phyloP scores from a whole-genome alignment of 2,888 invertebrate genomes.

The Lottia scabra region DNA sequence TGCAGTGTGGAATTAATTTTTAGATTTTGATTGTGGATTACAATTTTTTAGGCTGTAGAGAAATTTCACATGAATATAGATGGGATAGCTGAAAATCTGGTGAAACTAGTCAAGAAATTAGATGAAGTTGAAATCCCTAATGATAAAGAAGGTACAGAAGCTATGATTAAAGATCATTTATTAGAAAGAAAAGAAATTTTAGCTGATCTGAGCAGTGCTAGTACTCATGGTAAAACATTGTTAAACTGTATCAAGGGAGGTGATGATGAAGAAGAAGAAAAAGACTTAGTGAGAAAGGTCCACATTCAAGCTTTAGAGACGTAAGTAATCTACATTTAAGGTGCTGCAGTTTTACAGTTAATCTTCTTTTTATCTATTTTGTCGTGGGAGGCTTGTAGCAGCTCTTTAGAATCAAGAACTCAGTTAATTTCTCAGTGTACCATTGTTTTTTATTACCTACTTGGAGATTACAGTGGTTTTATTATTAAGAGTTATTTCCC shows the following conservation, averaged over 20 bases:
- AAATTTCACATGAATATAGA: conserved; percentile 93
- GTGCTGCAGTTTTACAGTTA: too few relatives aligned
- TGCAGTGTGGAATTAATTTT: too few relatives aligned
- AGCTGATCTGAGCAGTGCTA: conserved; percentile 87
- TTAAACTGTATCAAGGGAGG: conserved; percentile 74
- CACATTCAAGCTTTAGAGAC: conserved; percentile 94
- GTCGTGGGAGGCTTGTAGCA: too few relatives aligned
- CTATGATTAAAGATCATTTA: conserved; percentile 81
- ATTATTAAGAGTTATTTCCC: too few relatives aligned
- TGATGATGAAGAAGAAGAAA: conserved; percentile 34
- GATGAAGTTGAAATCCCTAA: conserved; percentile 94
- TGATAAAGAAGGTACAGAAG: conserved; percentile 89
- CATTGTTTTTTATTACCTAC: too few relatives aligned
- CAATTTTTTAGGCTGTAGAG: conserved; percentile 82
- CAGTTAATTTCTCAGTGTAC: too few relatives aligned
- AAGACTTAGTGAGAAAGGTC: conserved; percentile 63
- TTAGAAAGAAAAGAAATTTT: conserved; percentile 67
- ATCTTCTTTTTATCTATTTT: background rate
- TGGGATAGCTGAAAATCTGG: conserved; percentile 87
- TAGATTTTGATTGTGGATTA: too few relatives aligned
- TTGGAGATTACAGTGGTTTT: too few relatives aligned
- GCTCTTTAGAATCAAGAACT: too few relatives aligned
- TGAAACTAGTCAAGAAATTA: conserved; percentile 87
- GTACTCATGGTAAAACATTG: conserved; percentile 89
- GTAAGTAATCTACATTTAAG: too few relatives aligned